Percentiles rank a stretch among this genome's conserved stretches.
Evolutionary conservation across 2,113 vertebrate genomes (phyloP).

Genomic region (Clarias gariepinus): DNA sequence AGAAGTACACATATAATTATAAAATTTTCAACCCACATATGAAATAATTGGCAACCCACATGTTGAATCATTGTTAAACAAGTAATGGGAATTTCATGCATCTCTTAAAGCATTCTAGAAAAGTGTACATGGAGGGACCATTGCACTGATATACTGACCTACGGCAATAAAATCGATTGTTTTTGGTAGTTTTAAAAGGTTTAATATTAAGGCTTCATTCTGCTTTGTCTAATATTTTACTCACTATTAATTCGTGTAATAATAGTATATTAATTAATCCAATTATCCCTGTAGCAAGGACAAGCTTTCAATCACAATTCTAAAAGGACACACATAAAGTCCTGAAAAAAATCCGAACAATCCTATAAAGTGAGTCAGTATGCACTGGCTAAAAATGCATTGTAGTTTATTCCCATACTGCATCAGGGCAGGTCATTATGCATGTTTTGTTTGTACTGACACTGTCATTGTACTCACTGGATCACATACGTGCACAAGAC

Average conservation of each 20-base stretch:
- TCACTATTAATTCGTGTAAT: conserved; percentile 26
- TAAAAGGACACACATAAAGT: neutral
- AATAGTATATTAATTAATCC: conserved; percentile 1
- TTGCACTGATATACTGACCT: neutral
- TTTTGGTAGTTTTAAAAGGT: neutral
- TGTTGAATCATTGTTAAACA: conserved; percentile 60
- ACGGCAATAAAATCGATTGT: conserved; percentile 15
- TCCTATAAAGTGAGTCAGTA: neutral
- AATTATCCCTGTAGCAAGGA: conserved; percentile 32
- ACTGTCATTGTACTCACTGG: conserved; percentile 17
- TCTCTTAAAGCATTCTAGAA: conserved; percentile 41
- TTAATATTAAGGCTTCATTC: conserved; percentile 13
- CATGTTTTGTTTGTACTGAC: conserved; percentile 49
- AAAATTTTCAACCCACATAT: conserved; percentile 56
- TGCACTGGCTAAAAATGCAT: too few relatives aligned
- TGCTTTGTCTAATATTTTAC: conserved; percentile 34
- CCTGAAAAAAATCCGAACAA: neutral
- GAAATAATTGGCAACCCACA: conserved; percentile 37
- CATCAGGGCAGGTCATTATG: conserved; percentile 60
- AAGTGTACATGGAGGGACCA: neutral
- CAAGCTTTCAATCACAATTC: neutral
- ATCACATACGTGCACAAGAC: conserved; percentile 4
- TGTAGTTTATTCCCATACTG: conserved; percentile 28
- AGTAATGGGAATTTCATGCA: conserved; percentile 50
- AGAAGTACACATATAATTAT: conserved; percentile 50